Evolutionary conservation across 2,113 vertebrate species (phyloP), one percentile per base, ranked within the genome.

Genomic region (Anguilla japonica): DNA sequence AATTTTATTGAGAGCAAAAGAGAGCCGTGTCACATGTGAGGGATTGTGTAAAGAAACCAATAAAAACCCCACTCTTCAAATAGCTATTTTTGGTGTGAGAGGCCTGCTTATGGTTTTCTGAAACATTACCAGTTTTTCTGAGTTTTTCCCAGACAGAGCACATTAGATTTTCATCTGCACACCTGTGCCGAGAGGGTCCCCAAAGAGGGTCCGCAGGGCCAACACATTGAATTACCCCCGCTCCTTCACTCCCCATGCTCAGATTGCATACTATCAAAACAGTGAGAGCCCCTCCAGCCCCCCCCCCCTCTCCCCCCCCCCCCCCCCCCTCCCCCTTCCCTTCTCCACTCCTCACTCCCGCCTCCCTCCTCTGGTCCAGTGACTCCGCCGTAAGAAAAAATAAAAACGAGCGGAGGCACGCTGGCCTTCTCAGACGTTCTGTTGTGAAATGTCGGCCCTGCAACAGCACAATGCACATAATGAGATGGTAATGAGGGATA

Each of bases 111-210:
- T 91, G 90, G 78, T 26, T 90, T 67, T 86, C 89, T 91, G 89
- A 91, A 90, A 85, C 57, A 87, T 89, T 87, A 90, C 92, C 43
- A 46, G 50, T 53, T 53, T 53, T 53, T 53, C 34, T 91, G 88
- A 88, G 89, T 92, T 93, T 94, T 93, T 92, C 90, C 60, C 92
- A 93, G 93, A 94, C 93, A 94, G 93, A 94, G 89, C 93, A 95
- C 94, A 94, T 95, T 95, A 95, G 93, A 94, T 95, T 96, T 95
- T 95, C 95, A 95, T 95, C 95, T 95, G 94, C 94, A 91, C 92
- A 94, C 86, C 63, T 71, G 88, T 88, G 90, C 87, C 82, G 88
- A 83, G 91, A 79, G 87, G 88, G 84, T 91, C 94, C 94, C 91
- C 92, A 94, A 93, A 92, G 91, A 88, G 82, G 89, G 92, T 92